Base-by-base conservation (phyloP, 1,140 invertebrate genomes). In the Thalassaphorura encarpata region DNA sequence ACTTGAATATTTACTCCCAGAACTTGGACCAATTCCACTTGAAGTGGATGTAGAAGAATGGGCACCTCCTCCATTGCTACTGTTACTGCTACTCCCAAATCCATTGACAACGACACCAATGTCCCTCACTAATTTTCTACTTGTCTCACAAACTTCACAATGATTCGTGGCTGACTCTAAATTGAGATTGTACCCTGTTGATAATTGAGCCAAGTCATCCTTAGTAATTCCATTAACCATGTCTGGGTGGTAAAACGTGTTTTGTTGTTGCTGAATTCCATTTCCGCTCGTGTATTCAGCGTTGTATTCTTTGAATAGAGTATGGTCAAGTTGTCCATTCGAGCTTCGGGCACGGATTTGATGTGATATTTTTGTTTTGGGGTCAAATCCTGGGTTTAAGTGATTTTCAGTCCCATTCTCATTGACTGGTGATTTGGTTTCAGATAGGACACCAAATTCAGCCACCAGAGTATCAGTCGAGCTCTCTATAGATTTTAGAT, bases 401-500 rank as follows among this genome's bases (percentile, higher is more conserved):
- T n/a, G n/a, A 36, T 11, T 36, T 11, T 36, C 33, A 36, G 33
- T 36, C 33, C n/a, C n/a, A n/a, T 36, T 36, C 33, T 11, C 33
- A 19, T 47, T n/a, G 19, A 28, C 45, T n/a, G n/a, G 16, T 47
- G 19, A 23, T 16, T 23, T n/a, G 40, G 21, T 18, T 28, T 52
- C 18, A 28, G 27, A 40, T 28, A 52, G 33, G n/a, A 47, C 45
- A 47, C 66, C 64, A 52, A 56, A 63, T 33, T 73, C 72, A 19
- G 71, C 71, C 0, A 72, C 72, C 33, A 76, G 58, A 0, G 74
- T 76, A 56, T 75, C 75, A 8, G 74, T 77, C 23, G 74, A 76
- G 58, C 73, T 73, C 60, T 74, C 73, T 57, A 74, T 69, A 16
- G 66, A 59, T 26, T 66, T 60, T 19, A 62, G 46, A 13, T 50